These are phyloP conservation scores for Sycon ciliatum DNA, from an alignment of 37 sponge, comb jelly and placozoan species.

Conservation along the genomic window DNA sequence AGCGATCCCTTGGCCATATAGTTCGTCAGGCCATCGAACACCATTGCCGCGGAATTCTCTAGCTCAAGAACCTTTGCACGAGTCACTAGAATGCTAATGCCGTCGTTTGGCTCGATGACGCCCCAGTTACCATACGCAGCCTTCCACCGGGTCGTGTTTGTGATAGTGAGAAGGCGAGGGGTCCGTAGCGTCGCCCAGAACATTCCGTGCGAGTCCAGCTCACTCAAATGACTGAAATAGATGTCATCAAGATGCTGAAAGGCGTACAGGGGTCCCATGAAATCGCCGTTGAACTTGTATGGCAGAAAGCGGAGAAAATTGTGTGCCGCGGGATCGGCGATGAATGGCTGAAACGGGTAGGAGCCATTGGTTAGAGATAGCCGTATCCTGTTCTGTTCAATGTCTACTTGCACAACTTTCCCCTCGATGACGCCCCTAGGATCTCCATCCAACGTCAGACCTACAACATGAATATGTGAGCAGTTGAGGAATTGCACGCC, in stretches of 20 bases:
- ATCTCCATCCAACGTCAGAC: not conserved
- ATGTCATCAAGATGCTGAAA: not conserved
- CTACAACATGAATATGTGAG: not conserved
- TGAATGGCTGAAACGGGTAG: not conserved
- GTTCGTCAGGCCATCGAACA: not conserved
- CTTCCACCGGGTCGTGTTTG: not conserved
- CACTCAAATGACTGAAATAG: not conserved
- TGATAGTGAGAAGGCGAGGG: not conserved
- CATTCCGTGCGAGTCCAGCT: not conserved
- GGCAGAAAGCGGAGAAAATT: not conserved
- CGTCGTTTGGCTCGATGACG: not conserved
- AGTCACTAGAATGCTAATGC: not conserved
- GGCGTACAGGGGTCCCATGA: not conserved
- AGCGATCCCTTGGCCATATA: not conserved
- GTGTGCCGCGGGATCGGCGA: not conserved
- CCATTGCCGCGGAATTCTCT: not conserved
- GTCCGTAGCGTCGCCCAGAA: not conserved
- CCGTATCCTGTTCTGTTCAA: not conserved
- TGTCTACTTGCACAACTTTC: not conserved
- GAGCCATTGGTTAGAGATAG: not conserved
- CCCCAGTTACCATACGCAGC: not conserved
- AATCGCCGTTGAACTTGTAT: not conserved
- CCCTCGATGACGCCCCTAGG: constrained; percentile 1
- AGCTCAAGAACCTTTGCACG: not conserved
- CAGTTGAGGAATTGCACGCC: not conserved